Conservation (phyloP, 2,888 invertebrate genomes). For the Scaptomyza flava region DNA sequence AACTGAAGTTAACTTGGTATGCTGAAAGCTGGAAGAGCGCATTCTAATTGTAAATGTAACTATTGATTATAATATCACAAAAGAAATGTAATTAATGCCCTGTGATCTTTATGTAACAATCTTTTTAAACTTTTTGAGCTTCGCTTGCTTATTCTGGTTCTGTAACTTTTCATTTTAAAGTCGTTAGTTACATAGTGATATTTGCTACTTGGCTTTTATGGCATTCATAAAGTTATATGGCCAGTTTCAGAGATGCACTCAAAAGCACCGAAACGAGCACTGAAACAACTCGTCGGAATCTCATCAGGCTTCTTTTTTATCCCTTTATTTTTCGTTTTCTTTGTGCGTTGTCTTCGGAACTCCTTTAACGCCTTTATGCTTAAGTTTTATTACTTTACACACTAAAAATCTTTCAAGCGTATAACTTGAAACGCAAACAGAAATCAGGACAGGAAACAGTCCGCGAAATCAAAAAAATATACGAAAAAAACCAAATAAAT, state of each 20-base stretch:
- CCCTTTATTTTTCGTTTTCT: not conserved
- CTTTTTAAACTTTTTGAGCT: no score
- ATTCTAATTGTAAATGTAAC: not conserved
- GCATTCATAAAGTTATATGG: conserved; percentile 56
- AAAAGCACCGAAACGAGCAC: conserved; percentile 26
- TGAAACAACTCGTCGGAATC: not conserved
- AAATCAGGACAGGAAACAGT: conserved; percentile 70
- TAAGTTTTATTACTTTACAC: conserved; percentile 71
- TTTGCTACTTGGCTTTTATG: conserved; percentile 38
- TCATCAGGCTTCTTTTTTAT: not conserved
- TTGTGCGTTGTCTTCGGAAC: conserved; percentile 4
- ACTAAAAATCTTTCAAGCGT: conserved; percentile 64
- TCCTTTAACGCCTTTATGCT: conserved; percentile 52
- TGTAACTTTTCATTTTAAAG: conserved; percentile 1
- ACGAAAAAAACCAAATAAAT: conserved; percentile 11
- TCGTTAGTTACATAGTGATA: conserved; percentile 15
- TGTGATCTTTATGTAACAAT: not conserved
- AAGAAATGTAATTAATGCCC: not conserved
- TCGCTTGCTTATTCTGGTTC: not conserved
- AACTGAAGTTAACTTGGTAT: not conserved
- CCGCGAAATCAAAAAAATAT: conserved; percentile 39
- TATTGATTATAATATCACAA: not conserved
- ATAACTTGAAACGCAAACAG: conserved; percentile 75
- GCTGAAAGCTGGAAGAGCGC: no score
- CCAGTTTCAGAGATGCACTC: conserved; percentile 45